These are phyloP conservation scores for Machimus atricapillus DNA, from an alignment of 2,888 invertebrate species.

Conservation along the genomic window DNA sequence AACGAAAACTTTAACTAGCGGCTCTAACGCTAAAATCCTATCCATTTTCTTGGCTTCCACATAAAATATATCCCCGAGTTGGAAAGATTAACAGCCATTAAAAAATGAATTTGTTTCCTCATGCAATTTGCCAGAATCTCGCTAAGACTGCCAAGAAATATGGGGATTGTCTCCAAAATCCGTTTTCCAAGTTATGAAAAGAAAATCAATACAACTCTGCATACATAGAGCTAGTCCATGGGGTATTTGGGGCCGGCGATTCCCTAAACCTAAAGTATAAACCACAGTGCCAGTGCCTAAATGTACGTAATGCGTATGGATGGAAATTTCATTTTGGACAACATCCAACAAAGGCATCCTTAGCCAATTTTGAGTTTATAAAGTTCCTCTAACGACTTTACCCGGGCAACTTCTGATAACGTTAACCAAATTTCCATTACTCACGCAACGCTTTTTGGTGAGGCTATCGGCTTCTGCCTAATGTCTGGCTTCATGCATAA, in stretches of 20 bases:
- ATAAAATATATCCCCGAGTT: not conserved
- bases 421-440: slow-evolving; percentile 22
- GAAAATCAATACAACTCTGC: not conserved
- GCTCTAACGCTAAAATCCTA: not conserved
- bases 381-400: slow-evolving; percentile 7
- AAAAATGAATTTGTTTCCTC: not conserved
- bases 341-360: not conserved
- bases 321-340: slow-evolving; percentile 23
- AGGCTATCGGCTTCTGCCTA: not conserved
- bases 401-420: slow-evolving; percentile 17
- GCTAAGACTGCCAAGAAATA: not conserved
- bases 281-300: not conserved
- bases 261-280: not conserved
- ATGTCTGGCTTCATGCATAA: slow-evolving; percentile 18
- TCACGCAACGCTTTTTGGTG: slow-evolving; percentile 27
- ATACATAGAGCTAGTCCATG: not conserved
- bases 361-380: slow-evolving; percentile 22
- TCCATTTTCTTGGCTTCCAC: not conserved
- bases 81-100: not conserved
- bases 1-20: not conserved
- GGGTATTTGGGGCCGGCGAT: not conserved
- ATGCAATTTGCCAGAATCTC: not conserved
- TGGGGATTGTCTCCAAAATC: not conserved
- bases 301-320: not conserved
- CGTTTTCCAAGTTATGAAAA: not conserved